Base-by-base conservation (phyloP, 2,888 invertebrate genomes). In the Caenorhabditis sp. region DNA sequence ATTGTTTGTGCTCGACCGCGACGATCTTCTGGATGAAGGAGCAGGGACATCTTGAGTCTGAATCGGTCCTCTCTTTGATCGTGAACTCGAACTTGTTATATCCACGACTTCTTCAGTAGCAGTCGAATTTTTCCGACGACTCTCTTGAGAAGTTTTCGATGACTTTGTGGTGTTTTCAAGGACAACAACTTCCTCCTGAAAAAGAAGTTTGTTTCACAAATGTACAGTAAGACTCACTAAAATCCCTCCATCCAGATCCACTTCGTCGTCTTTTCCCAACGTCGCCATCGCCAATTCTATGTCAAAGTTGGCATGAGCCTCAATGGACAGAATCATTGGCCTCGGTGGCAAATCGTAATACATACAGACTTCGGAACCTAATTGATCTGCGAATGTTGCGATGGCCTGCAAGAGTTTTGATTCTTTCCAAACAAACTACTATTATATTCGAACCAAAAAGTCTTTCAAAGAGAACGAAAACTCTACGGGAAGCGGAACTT, bases 291-390 rank as follows among this genome's bases (percentile, higher is more conserved):
- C 64, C 18, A 82, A 35, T 35, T 82, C 82, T n/a, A 78, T 60
- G 26, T 77, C 77, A 22, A 77, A 82, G 51, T 58, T 77, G 0
- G 82, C n/a, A 68, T 76, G 71, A 11, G 77, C 56, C 51, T 77
- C 77, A 4, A 82, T 71, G 13, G 82, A 67, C 1, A 82, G 13
- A 44, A 82, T 60, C 20, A 82, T 15, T 0, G 82, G 82, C 26
- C 51, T 69, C 1, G 77, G 71, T 1, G 82, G 64, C 18, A 69
- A 44, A 82, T 82, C 82, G 37, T 82, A 82, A 22, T 77, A 78
- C 4, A 82, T 20, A 22, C 68, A 68, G 3, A 82, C 62, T 62
- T 77, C 82, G 0, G 71, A 68, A 5, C 67, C 58, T 2, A 77
- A 11, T 32, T 82, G 82, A 26, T 82, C 82, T 37, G 82, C 82